Conservation (phyloP, 2,888 invertebrate species). For the Polyommatus icarus region DNA sequence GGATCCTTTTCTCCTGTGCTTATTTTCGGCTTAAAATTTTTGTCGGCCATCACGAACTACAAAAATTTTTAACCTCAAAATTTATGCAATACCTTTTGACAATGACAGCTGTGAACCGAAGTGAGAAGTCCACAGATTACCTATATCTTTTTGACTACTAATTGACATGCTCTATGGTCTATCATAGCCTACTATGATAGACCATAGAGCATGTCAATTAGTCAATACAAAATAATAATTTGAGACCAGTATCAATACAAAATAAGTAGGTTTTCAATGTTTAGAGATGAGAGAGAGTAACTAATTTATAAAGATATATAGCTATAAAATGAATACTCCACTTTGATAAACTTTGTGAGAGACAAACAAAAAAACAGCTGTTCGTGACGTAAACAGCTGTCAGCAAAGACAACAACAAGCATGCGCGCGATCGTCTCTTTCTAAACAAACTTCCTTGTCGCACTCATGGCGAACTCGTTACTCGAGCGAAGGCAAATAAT, state of each 20-base stretch:
- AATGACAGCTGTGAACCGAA: background rate
- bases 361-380: constrained; percentile 58
- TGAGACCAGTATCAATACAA: background rate
- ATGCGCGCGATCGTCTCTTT: constrained; percentile 61
- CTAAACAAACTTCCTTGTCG: constrained; percentile 58
- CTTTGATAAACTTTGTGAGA: background rate
- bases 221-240: background rate
- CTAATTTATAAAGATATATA: background rate
- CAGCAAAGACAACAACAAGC: constrained; percentile 49
- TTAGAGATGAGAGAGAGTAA: background rate
- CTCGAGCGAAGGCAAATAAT: constrained; percentile 47
- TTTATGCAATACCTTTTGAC: constrained; percentile 34
- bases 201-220: too few relatives aligned
- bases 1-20: constrained; percentile 59
- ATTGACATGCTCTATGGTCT: too few relatives aligned
- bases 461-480: constrained; percentile 45
- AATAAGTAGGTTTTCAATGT: background rate
- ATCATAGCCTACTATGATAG: too few relatives aligned
- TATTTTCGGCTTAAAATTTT: constrained; percentile 64
- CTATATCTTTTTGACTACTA: too few relatives aligned
- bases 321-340: background rate
- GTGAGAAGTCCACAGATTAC: constrained; percentile 36
- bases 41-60: constrained; percentile 67
- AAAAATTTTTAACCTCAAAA: constrained; percentile 56
- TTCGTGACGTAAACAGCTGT: constrained; percentile 70